Percentiles rank a stretch among this genome's conserved stretches.
These are phyloP conservation scores for Resseliella maxima DNA, from an alignment of 2,888 invertebrate genomes.

Conservation along the genomic window DNA sequence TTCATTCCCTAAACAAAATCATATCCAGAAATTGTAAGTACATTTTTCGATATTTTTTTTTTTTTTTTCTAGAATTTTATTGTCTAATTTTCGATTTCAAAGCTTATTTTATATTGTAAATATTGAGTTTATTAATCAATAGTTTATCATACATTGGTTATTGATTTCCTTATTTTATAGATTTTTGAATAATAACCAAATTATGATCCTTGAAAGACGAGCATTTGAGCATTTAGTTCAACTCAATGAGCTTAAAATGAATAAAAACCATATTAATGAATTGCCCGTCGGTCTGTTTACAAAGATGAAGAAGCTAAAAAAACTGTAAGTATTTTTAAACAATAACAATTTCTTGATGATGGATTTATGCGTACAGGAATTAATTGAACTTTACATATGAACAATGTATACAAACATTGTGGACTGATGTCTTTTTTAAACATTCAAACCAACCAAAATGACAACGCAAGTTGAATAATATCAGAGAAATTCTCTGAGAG, in stretches of 20 bases:
- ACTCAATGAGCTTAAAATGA: constrained; percentile 80
- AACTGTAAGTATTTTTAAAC: constrained; percentile 58
- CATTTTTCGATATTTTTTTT: constrained; percentile 30
- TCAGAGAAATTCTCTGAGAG: no score
- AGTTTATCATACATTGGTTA: no score
- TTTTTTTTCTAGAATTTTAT: neutral
- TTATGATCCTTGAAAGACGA: constrained; percentile 76
- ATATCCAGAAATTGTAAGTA: constrained; percentile 69
- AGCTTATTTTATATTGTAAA: no score
- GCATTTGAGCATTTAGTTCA: constrained; percentile 79
- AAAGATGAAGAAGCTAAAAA: constrained; percentile 66
- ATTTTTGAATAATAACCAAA: constrained; percentile 78
- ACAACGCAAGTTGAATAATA: no score
- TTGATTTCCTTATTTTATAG: constrained; percentile 68
- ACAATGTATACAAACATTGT: no score
- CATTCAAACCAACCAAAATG: no score
- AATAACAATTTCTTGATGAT: no score
- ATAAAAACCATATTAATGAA: constrained; percentile 78
- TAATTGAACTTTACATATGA: no score
- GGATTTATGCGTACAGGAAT: no score
- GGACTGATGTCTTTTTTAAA: no score
- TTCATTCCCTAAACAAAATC: constrained; percentile 71
- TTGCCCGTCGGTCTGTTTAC: constrained; percentile 82
- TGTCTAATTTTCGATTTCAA: neutral
- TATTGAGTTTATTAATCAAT: no score